These are phyloP conservation scores for Chironomus riparius DNA, from an alignment of 2,888 invertebrate genomes.

Conservation along the genomic window DNA sequence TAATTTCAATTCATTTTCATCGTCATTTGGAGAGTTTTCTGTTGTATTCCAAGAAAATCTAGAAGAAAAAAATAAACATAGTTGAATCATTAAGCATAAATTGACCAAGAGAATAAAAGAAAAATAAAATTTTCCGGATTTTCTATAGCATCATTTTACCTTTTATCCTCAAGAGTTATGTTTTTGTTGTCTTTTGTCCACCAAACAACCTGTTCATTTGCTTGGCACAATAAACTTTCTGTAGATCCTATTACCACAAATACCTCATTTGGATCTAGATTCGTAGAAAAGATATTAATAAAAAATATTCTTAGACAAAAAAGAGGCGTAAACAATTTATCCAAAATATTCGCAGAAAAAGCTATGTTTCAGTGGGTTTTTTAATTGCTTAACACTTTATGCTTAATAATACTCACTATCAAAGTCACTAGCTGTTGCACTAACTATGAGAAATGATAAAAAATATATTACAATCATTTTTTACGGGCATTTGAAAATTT, in stretches of 20 bases:
- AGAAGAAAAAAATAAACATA: conserved; percentile 28
- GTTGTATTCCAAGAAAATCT: conserved; percentile 41
- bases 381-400: background rate
- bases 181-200: conserved; percentile 52
- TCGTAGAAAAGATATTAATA: background rate
- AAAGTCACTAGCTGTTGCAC: conserved; percentile 12
- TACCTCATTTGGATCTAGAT: conserved; percentile 21
- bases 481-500: too few species aligned
- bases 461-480: conserved; percentile 5
- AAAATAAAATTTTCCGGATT: background rate
- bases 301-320: background rate
- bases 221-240: conserved; percentile 47
- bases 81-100: conserved; percentile 1
- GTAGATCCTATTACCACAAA: conserved; percentile 41
- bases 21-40: conserved; percentile 30
- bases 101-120: background rate
- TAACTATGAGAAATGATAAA: conserved; percentile 15
- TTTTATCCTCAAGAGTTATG: conserved; percentile 43
- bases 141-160: conserved; percentile 36
- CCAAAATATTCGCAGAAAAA: background rate
- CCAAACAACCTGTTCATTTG: conserved; percentile 46
- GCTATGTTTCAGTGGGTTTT: background rate
- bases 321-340: conserved; percentile 12
- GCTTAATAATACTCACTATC: conserved; percentile 3
- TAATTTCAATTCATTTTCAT: conserved; percentile 11